These are phyloP conservation scores for Boleophthalmus pectinirostris DNA, from an alignment of 2,113 vertebrate genomes.

Conservation along the genomic window DNA sequence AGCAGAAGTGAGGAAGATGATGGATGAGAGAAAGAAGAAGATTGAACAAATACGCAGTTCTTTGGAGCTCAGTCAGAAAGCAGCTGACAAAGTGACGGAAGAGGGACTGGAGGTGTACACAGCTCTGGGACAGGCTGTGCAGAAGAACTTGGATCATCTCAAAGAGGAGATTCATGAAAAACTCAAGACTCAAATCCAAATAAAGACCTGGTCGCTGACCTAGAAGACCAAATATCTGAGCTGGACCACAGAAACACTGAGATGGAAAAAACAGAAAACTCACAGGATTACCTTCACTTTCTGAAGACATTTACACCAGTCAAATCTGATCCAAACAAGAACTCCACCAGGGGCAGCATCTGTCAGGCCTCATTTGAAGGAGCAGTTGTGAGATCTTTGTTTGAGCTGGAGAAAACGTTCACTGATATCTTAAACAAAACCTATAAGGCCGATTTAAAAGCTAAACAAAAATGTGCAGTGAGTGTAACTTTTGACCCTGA, in stretches of 20 bases:
- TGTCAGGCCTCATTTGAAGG: slow-evolving; percentile 9
- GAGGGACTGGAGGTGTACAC: not conserved
- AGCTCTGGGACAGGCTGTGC: slow-evolving; percentile 7
- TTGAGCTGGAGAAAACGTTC: slow-evolving; percentile 1
- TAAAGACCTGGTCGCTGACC: slow-evolving; percentile 24
- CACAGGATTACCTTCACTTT: slow-evolving; percentile 17
- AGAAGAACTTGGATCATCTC: slow-evolving; percentile 8
- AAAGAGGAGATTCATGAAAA: not conserved
- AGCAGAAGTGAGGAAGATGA: not conserved
- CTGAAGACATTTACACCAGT: not conserved
- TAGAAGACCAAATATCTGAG: slow-evolving; percentile 28
- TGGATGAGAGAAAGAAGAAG: not conserved
- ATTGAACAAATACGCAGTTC: not conserved
- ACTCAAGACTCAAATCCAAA: slow-evolving; percentile 14
- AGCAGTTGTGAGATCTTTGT: slow-evolving; percentile 9
- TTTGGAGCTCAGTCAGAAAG: slow-evolving; percentile 11
- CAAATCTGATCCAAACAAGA: slow-evolving; percentile 1
- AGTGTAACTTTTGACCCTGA: slow-evolving; percentile 20
- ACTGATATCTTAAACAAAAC: slow-evolving; percentile 5
- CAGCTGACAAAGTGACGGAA: slow-evolving; percentile 1
- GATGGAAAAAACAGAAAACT: not conserved
- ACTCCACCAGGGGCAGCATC: slow-evolving; percentile 10
- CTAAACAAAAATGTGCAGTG: not conserved
- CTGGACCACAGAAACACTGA: slow-evolving; percentile 1
- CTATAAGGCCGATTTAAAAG: not conserved